Evolutionary conservation across 2,888 invertebrate species (phyloP), one percentile per base, ranked within the genome.

Genomic region (Thymelicus acteon): DNA sequence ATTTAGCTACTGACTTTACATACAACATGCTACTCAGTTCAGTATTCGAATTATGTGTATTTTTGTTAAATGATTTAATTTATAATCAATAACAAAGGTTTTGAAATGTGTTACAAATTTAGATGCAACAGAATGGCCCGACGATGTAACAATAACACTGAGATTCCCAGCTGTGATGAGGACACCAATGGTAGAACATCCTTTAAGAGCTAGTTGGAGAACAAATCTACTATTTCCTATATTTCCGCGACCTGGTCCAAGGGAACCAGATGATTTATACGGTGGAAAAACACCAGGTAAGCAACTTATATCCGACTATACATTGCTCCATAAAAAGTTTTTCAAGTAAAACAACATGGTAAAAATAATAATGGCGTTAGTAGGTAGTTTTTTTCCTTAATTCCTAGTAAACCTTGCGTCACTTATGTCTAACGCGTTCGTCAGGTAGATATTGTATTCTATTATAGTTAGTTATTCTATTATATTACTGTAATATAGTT

Each of bases 201-300:
- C 93, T 0, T 72, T 93, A 13, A 85, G 87, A 72, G 89, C 91
- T 31, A 92, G 93, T 76, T 98, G 97, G 97, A 91, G 95, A 60
- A 98, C 97, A 2, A 95, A 96, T 84, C 88, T 95, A 13, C 85
- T 96, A 65, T 97, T 95, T 87, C 96, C 96, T 0, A 76, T 95
- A 58, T 96, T 95, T 83, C 96, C 95, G 75, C 88, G 88, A 24
- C 94, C 96, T 0, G 97, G 97, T 0, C 97, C 97, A 0, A 89
- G 97, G 66, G 94, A 95, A 66, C 86, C 92, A 5, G 83, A 86
- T 15, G 92, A 92, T 75, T 83, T 85, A 78, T 90, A 89, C 76
- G 93, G 93, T 31, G 93, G 93, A 1, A 89, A 88, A 81, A 85
- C 83, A 74, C 96, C 97, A 79, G 96, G 96, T 95, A 90, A 89